A percentile compares a stretch with the other conserved stretches of the same genome.
Conservation (phyloP, 2,888 invertebrate species). For the Ophraella communa region DNA sequence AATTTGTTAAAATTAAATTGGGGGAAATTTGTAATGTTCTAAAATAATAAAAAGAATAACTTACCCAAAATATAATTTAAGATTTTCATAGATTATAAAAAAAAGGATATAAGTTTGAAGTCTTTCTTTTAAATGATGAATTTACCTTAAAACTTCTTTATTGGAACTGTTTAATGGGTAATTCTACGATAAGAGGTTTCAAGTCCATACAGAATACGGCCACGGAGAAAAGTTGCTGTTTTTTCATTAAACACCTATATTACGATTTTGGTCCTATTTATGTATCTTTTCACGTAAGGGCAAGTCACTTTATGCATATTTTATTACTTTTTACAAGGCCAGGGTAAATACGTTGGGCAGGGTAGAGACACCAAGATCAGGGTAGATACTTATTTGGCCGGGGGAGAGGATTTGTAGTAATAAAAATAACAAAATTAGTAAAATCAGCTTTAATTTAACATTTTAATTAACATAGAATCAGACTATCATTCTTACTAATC, state of each 20-base stretch:
- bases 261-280: not conserved
- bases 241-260: not conserved
- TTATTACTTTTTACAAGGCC: not conserved
- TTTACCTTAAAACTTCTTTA: too few species aligned
- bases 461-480: not conserved
- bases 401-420: not conserved
- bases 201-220: too few species aligned
- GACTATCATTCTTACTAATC: not conserved
- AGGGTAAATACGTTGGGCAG: not conserved
- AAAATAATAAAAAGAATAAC: too few species aligned
- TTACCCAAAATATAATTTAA: too few species aligned
- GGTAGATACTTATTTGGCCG: not conserved
- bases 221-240: not conserved
- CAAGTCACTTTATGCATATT: constrained; percentile 1
- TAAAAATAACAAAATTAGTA: not conserved
- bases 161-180: too few species aligned
- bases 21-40: too few species aligned
- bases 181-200: not conserved
- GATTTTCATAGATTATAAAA: too few species aligned
- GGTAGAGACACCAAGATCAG: constrained; percentile 3
- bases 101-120: too few species aligned
- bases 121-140: too few species aligned
- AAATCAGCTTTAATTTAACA: not conserved
- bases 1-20: too few species aligned
- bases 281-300: not conserved